Evolutionary conservation across 2,113 vertebrate genomes (phyloP), one percentile per base, ranked within the genome.

Genomic region (Phodopus roborovskii): DNA sequence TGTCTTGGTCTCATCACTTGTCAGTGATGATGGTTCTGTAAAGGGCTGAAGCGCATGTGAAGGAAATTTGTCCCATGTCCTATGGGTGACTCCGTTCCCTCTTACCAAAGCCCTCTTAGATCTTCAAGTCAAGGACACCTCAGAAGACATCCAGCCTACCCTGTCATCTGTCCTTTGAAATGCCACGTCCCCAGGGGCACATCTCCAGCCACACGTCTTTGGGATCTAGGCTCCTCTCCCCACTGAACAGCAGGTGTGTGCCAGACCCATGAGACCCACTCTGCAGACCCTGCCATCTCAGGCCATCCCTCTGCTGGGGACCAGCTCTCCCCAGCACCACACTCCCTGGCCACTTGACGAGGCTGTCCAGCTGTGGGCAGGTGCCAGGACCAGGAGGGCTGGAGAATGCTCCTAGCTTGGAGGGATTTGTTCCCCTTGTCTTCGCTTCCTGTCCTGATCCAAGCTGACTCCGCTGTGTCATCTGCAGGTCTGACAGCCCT

Each of bases 91-190:
- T 45, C 83, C 20, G 1, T 7, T 33, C 4, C 68, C 68, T 26
- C 3, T 5, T 3, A 39, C 17, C n/a, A 62, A 26, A 53, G 42
- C n/a, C 53, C n/a, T 85, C 39, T 56, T 20, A 42, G 64, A 33
- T 42, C 70, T 42, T 84, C 74, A 7, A 50, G 68, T 73, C 94
- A 56, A 79, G 53, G 58, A 28, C 3, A 0, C 22, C 79, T 66
- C 70, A 11, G 62, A 90, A 90, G 83, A 60, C 81, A 28, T 74
- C 66, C 50, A 19, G 58, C 75, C 48, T 39, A 17, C 79, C 87
- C 60, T 93, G 64, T 53, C 77, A 36, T 89, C 77, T 77, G 17
- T 85, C 64, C 83, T 0, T 74, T 88, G 93, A 94, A 88, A 87
- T 53, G 16, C 68, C 60, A 39, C 19, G 13, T 11, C 53, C 70